Percentiles rank a stretch among this genome's conserved stretches.
phyloP scores from a whole-genome alignment of 2,113 vertebrate species.

The Hippopotamus amphibius region DNA sequence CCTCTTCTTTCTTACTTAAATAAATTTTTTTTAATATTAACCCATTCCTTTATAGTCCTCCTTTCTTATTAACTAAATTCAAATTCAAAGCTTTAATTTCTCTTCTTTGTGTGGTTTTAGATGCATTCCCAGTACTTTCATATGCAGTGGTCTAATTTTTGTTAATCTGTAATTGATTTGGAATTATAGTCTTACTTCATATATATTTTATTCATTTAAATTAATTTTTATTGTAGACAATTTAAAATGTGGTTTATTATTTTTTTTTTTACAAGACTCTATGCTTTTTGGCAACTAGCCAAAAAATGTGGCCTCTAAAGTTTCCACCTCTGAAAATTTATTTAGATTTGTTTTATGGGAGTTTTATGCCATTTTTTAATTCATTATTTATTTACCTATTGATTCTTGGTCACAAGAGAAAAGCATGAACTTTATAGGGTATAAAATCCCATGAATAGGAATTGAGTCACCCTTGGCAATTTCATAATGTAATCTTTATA shows the following conservation, averaged over 20 bases:
- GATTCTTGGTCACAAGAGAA: not conserved
- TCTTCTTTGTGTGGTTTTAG: not conserved
- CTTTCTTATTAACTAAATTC: not conserved
- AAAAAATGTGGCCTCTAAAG: not conserved
- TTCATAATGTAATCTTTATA: not conserved
- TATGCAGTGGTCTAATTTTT: not conserved
- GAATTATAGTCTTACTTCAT: not conserved
- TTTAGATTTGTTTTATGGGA: not conserved
- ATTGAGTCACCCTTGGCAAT: not conserved
- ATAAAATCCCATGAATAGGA: not conserved
- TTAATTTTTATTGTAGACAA: constrained; percentile 16
- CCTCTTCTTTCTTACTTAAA: not conserved
- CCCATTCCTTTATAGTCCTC: not conserved
- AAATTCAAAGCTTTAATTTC: not conserved
- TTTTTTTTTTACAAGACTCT: not conserved
- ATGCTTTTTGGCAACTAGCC: not conserved
- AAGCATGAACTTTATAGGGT: not conserved
- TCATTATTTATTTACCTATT: not conserved
- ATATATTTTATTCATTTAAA: not conserved
- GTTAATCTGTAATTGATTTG: constrained; percentile 10
- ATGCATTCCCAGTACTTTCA: not conserved
- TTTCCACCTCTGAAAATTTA: not conserved
- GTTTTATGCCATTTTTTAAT: not conserved
- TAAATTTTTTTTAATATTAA: not conserved
- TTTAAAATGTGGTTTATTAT: not conserved